Evolutionary conservation across 2,113 vertebrate species (phyloP).

Genomic region (Platycercus adscitus): DNA sequence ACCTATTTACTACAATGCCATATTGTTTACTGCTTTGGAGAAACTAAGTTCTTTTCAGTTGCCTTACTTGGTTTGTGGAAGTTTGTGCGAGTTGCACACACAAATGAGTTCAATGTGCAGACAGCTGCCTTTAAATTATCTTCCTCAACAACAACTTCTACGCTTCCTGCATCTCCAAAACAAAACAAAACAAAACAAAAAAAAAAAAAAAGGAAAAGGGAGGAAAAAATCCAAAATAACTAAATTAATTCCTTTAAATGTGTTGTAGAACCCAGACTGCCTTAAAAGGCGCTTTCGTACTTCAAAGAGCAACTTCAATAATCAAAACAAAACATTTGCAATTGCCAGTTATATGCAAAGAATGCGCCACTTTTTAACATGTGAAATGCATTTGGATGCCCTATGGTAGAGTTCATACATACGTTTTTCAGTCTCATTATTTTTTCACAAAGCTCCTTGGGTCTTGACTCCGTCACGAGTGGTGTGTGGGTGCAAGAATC

Average conservation of each 20-base stretch:
- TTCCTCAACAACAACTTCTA: background rate
- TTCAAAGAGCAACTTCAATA: constrained; percentile 43
- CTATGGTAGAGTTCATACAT: background rate
- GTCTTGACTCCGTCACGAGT: background rate
- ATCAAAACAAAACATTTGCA: constrained; percentile 31
- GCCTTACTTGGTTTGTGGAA: background rate
- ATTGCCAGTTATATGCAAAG: constrained; percentile 3
- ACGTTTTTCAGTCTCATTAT: background rate
- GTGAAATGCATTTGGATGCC: background rate
- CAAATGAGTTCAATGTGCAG: background rate
- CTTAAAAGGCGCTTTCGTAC: constrained; percentile 39
- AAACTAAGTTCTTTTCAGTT: background rate
- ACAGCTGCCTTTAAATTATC: background rate
- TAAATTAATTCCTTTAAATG: constrained; percentile 20
- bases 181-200: background rate
- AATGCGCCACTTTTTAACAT: background rate
- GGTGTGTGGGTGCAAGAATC: background rate
- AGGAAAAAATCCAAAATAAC: background rate
- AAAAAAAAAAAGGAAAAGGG: background rate
- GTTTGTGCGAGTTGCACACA: background rate
- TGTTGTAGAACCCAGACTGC: background rate
- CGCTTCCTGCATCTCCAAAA: background rate
- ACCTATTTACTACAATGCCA: background rate
- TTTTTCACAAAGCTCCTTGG: background rate
- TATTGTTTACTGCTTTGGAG: background rate